Evolutionary conservation across 1,140 invertebrate genomes (phyloP), one percentile per base, ranked within the genome.

Genomic region (Cyclargus thomasi): DNA sequence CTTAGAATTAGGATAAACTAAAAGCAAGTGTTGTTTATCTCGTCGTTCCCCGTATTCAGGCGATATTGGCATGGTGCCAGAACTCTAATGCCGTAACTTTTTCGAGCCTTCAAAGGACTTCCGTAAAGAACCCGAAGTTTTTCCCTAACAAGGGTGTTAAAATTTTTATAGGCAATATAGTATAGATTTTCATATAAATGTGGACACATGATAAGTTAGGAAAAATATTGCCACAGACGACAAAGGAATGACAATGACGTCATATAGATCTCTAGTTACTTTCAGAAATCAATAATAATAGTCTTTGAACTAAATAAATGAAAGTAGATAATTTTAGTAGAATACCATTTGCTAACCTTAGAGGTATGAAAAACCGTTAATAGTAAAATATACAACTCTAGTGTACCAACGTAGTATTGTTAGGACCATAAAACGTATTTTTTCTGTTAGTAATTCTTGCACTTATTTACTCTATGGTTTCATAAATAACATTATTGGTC

Each of bases 1-100:
- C 18, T 20, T 55, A 55, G 53, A 55, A 55, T 55, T 55, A 55
- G 18, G 53, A 55, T 55, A 18, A 18, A 55, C 53, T 55, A 55
- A 55, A 55, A 55, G 2, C 18, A 20, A 55, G 39, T 16, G 39
- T 55, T 55, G 18, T 55, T 59, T 59, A 59, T 59, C 20, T 59
- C 55, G 18, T 59, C 55, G 18, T 21, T 20, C 55, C 7, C 4
- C 55, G 18, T 20, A 55, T 55, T 59, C 17, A 57, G 55, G 6
- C 55, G 4, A 8, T 59, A 20, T 20, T 59, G 55, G 55, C 55
- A 20, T 7, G 3, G 7, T 59, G 55, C 55, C 55, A 59, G 20
- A 2, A 3, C 10, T 59, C 55, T 18, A 59, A 59, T 21, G 7
- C 6, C 8, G 18, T 11, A 59, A 59, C 55, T 18, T 21, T 59